Conservation (phyloP, 2,888 invertebrate species). For the Odontothrips loti region DNA sequence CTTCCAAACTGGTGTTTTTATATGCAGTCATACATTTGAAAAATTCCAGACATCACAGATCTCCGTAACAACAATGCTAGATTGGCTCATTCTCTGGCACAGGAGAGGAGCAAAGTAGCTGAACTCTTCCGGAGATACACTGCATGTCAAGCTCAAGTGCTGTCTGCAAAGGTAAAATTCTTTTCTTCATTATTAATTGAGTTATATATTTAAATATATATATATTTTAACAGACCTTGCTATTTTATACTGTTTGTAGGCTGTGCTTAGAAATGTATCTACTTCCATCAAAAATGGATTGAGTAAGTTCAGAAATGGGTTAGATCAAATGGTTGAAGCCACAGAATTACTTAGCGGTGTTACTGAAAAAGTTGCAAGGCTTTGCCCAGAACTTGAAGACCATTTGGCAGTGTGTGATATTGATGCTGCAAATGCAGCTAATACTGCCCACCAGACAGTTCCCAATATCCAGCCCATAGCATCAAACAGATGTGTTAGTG, state of each 20-base stretch:
- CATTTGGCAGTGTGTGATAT: background rate
- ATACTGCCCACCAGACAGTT: background rate
- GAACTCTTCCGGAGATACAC: background rate
- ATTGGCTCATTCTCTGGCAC: background rate
- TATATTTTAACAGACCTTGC: background rate
- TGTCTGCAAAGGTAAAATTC: background rate
- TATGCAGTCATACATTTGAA: background rate
- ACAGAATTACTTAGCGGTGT: background rate
- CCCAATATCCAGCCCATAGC: background rate
- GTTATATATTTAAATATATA: background rate
- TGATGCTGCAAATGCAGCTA: background rate
- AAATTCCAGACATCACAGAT: background rate
- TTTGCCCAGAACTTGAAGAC: background rate
- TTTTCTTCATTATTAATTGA: background rate
- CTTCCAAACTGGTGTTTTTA: background rate
- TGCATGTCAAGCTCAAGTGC: background rate
- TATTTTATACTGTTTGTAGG: background rate
- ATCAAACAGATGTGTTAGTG: background rate
- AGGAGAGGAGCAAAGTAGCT: background rate
- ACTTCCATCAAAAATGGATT: background rate
- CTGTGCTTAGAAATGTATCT: background rate
- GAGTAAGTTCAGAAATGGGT: background rate
- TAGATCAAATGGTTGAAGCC: background rate
- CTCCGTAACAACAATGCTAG: background rate
- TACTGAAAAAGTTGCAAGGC: background rate